Evolutionary conservation across 1,140 invertebrate genomes (phyloP).

Genomic region (Acromyrmex heyeri): DNA sequence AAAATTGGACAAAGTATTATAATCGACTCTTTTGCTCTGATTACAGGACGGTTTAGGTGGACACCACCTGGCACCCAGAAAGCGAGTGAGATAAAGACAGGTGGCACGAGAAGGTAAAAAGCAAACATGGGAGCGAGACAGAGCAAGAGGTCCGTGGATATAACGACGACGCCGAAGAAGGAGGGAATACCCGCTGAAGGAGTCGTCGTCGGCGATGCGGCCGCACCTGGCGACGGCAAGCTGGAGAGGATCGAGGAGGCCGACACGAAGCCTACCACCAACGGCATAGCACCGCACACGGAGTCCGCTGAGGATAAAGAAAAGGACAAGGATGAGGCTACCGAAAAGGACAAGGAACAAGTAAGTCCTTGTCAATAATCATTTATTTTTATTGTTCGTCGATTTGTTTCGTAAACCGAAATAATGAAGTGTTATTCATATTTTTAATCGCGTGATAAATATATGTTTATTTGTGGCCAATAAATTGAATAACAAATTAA

Average conservation of each 20-base stretch:
- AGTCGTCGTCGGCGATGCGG: constrained; percentile 88
- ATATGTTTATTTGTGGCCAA: background rate
- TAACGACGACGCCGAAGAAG: constrained; percentile 93
- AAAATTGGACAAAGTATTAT: background rate
- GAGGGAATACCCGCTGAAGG: constrained; percentile 87
- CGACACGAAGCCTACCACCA: constrained; percentile 90
- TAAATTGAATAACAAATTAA: background rate
- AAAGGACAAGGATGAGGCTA: constrained; percentile 90
- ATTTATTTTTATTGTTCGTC: background rate
- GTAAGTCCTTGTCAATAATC: constrained; percentile 59
- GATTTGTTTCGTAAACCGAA: background rate
- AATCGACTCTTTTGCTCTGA: constrained; percentile 19
- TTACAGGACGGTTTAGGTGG: constrained; percentile 67
- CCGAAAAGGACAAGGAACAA: constrained; percentile 88
- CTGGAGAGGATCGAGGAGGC: constrained; percentile 91
- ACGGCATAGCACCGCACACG: constrained; percentile 90
- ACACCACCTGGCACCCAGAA: constrained; percentile 60
- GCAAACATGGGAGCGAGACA: constrained; percentile 92
- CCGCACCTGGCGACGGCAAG: constrained; percentile 88
- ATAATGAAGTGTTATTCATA: background rate
- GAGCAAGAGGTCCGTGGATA: constrained; percentile 94
- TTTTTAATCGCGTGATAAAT: background rate
- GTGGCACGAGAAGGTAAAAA: constrained; percentile 65
- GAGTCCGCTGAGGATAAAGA: constrained; percentile 88
- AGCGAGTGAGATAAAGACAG: constrained; percentile 66